Percentiles rank a stretch among this genome's conserved stretches.
Conservation (phyloP, 64 coral and sea anemone genomes). For the Actinia equina region DNA sequence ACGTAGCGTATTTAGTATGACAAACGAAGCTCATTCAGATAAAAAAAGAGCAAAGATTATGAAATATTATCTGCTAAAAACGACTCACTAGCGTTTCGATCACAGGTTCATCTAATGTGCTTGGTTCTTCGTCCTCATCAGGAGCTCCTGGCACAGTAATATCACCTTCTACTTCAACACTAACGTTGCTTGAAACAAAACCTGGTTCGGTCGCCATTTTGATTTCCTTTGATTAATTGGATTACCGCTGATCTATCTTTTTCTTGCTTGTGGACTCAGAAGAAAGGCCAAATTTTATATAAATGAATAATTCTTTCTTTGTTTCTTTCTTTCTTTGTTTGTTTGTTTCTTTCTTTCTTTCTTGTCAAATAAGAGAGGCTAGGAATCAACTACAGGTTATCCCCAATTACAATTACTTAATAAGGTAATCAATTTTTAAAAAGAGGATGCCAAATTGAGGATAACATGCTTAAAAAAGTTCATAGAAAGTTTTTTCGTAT, state of each 20-base stretch:
- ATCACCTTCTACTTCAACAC: constrained; percentile 96
- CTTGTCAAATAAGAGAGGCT: too few species aligned
- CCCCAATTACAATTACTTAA: too few species aligned
- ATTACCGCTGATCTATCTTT: not conserved
- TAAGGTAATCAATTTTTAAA: too few species aligned
- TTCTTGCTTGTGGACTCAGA: too few species aligned
- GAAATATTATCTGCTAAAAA: not conserved
- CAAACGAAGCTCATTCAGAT: not conserved
- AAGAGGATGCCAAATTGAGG: too few species aligned
- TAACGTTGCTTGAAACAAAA: constrained; percentile 80
- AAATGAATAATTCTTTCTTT: too few species aligned
- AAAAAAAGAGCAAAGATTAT: not conserved
- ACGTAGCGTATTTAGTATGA: not conserved
- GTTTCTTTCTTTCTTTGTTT: too few species aligned
- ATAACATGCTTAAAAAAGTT: too few species aligned
- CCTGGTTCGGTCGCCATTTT: constrained; percentile 88
- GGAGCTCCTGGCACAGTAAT: constrained; percentile 98
- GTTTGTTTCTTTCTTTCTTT: too few species aligned
- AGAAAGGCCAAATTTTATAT: too few species aligned
- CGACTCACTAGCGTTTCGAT: constrained; percentile 85
- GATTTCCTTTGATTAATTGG: constrained; percentile 14
- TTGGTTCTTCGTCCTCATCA: constrained; percentile 91
- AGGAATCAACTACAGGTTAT: too few species aligned
- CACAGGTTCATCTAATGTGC: constrained; percentile 93
- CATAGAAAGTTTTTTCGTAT: too few species aligned